Percentiles rank a stretch among this genome's conserved stretches.
These are phyloP conservation scores for Oxystoma pomonae DNA, from an alignment of 2,888 invertebrate genomes.

Conservation along the genomic window DNA sequence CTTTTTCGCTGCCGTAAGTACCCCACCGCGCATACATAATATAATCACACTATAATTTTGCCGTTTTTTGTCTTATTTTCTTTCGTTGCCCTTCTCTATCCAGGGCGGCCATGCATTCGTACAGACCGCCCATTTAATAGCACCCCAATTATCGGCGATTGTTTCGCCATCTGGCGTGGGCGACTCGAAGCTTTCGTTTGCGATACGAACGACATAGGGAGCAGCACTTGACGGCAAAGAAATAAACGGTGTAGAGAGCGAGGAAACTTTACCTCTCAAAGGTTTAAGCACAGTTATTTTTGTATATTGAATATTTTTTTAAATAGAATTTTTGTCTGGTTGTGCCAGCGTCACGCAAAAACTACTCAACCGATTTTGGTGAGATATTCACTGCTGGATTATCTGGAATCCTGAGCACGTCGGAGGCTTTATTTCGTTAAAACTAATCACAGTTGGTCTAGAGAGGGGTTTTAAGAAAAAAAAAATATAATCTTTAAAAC, in stretches of 20 bases:
- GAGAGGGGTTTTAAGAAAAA: too few relatives aligned
- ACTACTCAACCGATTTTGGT: too few relatives aligned
- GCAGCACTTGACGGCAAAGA: conserved; percentile 22
- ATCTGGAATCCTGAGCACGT: too few relatives aligned
- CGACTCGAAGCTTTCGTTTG: conserved; percentile 5
- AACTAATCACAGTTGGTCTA: too few relatives aligned
- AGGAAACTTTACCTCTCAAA: not conserved
- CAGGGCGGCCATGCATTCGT: conserved; percentile 51
- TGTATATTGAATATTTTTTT: too few relatives aligned
- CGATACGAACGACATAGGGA: conserved; percentile 9
- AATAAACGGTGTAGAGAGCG: not conserved
- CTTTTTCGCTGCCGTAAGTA: conserved; percentile 41
- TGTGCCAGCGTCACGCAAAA: too few relatives aligned
- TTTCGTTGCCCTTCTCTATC: conserved; percentile 46
- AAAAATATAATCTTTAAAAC: too few relatives aligned
- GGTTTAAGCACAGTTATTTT: too few relatives aligned
- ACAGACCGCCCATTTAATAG: conserved; percentile 52
- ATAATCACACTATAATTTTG: conserved; percentile 46
- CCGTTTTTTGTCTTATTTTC: conserved; percentile 48
- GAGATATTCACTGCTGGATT: too few relatives aligned
- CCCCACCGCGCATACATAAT: conserved; percentile 47
- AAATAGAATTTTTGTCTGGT: too few relatives aligned
- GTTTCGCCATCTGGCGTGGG: conserved; percentile 34
- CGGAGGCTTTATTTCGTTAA: too few relatives aligned
- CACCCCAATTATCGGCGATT: conserved; percentile 44